These are phyloP conservation scores for Nemopilema nomurai DNA, from an alignment of 30 jellyfish, hydroid and myxozoan species.

Conservation along the genomic window DNA sequence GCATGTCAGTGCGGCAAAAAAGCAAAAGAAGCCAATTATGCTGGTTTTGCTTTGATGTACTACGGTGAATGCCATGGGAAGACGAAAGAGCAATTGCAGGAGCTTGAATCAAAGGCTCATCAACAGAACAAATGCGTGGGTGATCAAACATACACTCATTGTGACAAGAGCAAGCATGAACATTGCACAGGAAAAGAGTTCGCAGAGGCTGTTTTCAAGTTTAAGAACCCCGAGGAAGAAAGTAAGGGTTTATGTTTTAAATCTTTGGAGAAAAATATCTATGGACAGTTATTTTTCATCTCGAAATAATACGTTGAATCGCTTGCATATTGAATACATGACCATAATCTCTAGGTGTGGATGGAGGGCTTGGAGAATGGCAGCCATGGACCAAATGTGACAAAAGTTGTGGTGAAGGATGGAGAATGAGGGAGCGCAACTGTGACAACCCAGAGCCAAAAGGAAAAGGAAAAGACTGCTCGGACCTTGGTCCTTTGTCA, in stretches of 20 bases:
- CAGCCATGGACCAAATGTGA: conserved; percentile 37
- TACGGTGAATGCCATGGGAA: conserved; percentile 63
- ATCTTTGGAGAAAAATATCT: background rate
- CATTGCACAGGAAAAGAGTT: conserved; percentile 10
- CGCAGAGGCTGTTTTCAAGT: conserved; percentile 41
- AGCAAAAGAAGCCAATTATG: conserved; percentile 14
- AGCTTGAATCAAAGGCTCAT: background rate
- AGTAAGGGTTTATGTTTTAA: background rate
- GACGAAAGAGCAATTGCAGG: background rate
- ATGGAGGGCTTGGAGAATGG: conserved; percentile 50
- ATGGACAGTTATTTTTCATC: background rate
- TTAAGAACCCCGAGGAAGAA: background rate
- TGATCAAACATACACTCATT: background rate
- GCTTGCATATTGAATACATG: background rate
- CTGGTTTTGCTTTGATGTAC: conserved; percentile 35
- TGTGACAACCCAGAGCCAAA: conserved; percentile 57
- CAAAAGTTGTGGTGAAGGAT: conserved; percentile 52
- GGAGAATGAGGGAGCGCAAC: conserved; percentile 11
- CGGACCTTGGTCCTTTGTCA: conserved; percentile 12
- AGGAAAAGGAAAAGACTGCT: conserved; percentile 49
- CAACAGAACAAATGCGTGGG: conserved; percentile 17
- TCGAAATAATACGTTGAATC: background rate
- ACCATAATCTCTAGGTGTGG: background rate
- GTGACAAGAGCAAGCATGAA: conserved; percentile 15
- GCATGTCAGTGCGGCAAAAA: conserved; percentile 31